Evolutionary conservation across 2,888 invertebrate species (phyloP), one percentile per base, ranked within the genome.

Genomic region (Sarcophaga rosellei): DNA sequence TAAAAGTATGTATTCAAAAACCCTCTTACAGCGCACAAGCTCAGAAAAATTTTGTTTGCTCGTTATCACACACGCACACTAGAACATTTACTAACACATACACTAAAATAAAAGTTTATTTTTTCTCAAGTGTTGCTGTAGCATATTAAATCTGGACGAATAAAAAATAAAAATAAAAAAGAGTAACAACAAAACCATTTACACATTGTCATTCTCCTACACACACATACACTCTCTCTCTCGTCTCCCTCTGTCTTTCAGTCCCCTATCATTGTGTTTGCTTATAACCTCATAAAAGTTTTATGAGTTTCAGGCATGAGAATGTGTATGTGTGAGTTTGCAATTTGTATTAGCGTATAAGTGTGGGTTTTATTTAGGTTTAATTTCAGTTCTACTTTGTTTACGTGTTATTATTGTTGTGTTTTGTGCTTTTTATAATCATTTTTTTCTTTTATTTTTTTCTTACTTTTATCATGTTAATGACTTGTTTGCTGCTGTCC

Each of bases 1-100:
- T 89, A 91, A 92, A 92, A 91, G 91, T 92, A 92, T 92, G 91
- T 92, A 92, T 91, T 92, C 91, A 90, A 89, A 91, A 92, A 92
- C 90, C 91, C 92, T 91, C 91, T 90, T 90, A 92, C 89, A 91
- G 91, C 91, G 91, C 91, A 92, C 92, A 90, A 92, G 92, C 91
- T 90, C 90, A 88, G 90, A 89, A 72, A 72, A 72, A 88, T 88
- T 81, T 86, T 88, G 85, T 87, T 89, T 85, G 78, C 88, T 74
- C 90, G 87, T 61, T 61, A n/a, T 20, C 25, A 62, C 25, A 66
- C 23, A 23, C 68, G 59, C n/a, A 74, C 45, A 75, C 10, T 44
- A 25, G 44, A 15, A 62, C 66, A 68, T 53, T 72, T 57, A 25
- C n/a, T 74, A 8, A 35, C 35, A 11, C 12, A 70, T 57, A 47